phyloP scores from a whole-genome alignment of 2,113 vertebrate species.

The Hippoglossus stenolepis region DNA sequence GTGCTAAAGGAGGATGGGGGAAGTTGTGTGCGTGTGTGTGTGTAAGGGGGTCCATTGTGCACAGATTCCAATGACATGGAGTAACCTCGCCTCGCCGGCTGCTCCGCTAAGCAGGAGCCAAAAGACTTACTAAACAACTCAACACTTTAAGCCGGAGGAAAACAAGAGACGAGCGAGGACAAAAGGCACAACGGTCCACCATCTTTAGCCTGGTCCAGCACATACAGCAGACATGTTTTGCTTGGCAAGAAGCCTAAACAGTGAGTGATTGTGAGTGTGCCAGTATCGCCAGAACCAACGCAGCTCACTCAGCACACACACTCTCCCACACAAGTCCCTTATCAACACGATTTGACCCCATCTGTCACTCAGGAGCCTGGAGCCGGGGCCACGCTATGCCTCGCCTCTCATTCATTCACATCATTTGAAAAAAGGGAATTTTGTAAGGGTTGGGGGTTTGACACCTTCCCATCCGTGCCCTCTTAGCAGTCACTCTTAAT shows the following conservation, averaged over 20 bases:
- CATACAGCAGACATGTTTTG: constrained; percentile 46
- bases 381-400: constrained; percentile 28
- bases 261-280: background rate
- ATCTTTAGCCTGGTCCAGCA: constrained; percentile 42
- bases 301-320: background rate
- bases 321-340: too few species aligned
- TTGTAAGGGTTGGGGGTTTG: constrained; percentile 4
- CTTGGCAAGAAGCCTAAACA: constrained; percentile 52
- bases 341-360: background rate
- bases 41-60: constrained; percentile 59
- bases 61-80: constrained; percentile 75
- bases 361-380: constrained; percentile 38
- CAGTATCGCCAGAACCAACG: background rate
- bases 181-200: constrained; percentile 47
- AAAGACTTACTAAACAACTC: constrained; percentile 51
- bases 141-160: constrained; percentile 45
- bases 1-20: constrained; percentile 42
- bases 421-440: constrained; percentile 39
- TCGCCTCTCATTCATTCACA: constrained; percentile 62
- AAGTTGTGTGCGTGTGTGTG: background rate
- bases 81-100: constrained; percentile 69
- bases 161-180: constrained; percentile 30
- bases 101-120: constrained; percentile 60
- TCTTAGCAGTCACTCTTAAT: constrained; percentile 62
- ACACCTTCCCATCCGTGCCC: constrained; percentile 34